phyloP scores from a whole-genome alignment of 2,113 vertebrate species.

The Cranoglanis bouderius region DNA sequence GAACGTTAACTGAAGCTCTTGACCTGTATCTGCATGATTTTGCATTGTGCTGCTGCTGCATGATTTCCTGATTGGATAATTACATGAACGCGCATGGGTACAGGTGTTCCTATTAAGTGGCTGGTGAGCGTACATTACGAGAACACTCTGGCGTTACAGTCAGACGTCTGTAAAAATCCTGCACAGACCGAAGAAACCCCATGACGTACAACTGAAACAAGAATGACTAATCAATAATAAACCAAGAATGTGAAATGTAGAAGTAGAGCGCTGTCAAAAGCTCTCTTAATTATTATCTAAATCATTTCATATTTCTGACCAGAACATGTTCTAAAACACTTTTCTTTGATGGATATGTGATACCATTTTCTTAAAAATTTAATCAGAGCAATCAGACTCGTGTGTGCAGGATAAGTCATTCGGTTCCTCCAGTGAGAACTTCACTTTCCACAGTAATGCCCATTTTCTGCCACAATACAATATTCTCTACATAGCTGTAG shows the following conservation, averaged over 20 bases:
- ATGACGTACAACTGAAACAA: neutral
- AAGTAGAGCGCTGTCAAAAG: neutral
- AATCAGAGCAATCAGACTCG: neutral
- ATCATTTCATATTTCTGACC: neutral
- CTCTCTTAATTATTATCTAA: neutral
- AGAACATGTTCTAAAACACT: neutral
- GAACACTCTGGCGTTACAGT: neutral
- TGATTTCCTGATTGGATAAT: neutral
- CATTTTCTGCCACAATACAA: neutral
- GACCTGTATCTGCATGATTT: neutral
- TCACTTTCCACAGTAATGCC: neutral
- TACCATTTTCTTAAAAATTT: neutral
- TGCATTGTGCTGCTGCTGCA: neutral
- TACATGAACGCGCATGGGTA: neutral
- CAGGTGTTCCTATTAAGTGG: neutral
- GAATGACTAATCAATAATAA: neutral
- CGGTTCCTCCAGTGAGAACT: neutral
- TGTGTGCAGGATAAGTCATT: neutral
- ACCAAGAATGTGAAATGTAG: neutral
- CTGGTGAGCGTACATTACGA: neutral
- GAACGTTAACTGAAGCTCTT: neutral
- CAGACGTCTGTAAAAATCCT: neutral
- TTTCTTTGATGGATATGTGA: neutral
- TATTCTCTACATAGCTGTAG: neutral
- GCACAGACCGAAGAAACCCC: neutral